These are phyloP conservation scores for Zaprionus nigranus DNA, from an alignment of 1,140 invertebrate genomes.

Conservation along the genomic window DNA sequence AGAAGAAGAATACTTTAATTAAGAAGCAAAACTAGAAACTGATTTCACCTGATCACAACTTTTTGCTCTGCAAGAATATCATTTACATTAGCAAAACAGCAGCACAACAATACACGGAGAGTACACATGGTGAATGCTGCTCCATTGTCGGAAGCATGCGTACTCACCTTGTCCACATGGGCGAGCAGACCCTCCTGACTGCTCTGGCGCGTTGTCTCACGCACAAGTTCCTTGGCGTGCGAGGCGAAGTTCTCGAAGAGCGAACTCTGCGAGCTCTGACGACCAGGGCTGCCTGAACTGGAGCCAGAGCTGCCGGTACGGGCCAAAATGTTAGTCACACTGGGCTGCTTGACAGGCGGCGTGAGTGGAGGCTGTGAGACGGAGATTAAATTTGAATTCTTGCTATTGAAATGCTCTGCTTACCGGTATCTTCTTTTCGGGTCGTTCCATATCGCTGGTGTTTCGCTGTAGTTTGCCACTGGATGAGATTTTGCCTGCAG, in stretches of 20 bases:
- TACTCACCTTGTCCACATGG: constrained; percentile 93
- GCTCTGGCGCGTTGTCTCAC: constrained; percentile 93
- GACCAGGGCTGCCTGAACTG: constrained; percentile 83
- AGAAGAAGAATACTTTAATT: neutral
- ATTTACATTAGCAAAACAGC: constrained; percentile 39
- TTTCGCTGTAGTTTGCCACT: constrained; percentile 54
- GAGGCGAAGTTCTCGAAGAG: constrained; percentile 93
- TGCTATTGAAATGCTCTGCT: neutral
- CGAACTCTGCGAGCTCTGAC: constrained; percentile 92
- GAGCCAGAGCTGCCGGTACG: constrained; percentile 88
- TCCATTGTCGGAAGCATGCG: neutral
- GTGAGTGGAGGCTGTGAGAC: constrained; percentile 84
- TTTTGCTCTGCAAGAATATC: neutral
- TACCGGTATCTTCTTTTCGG: constrained; percentile 77
- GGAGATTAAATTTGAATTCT: too few species aligned
- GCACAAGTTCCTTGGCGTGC: constrained; percentile 93
- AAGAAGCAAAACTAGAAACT: neutral
- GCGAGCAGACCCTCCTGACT: constrained; percentile 95
- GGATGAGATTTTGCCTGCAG: constrained; percentile 25
- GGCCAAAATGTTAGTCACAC: constrained; percentile 88
- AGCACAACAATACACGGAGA: constrained; percentile 52
- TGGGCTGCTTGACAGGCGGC: constrained; percentile 87
- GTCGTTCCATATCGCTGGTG: constrained; percentile 63
- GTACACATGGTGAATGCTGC: constrained; percentile 19
- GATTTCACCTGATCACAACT: neutral